Evolutionary conservation across 2,113 vertebrate species (phyloP).

Genomic region (Cynopterus brachyotis): DNA sequence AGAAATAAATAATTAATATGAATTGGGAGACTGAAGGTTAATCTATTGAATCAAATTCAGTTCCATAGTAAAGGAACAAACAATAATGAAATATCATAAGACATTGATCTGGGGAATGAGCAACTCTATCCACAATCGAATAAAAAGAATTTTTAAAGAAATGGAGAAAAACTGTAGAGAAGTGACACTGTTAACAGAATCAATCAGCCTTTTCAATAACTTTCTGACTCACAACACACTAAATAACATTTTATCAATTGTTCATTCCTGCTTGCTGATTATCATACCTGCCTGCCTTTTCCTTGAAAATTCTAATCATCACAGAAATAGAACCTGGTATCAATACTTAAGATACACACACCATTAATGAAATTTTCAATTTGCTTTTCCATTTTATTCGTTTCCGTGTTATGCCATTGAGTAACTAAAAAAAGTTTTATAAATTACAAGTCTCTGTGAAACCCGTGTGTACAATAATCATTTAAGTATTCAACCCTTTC

Average conservation of each 20-base stretch:
- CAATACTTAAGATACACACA: background rate
- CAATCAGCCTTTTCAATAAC: slow-evolving; percentile 56
- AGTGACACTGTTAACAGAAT: slow-evolving; percentile 27
- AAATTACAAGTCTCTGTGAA: slow-evolving; percentile 67
- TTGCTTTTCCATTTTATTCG: slow-evolving; percentile 67
- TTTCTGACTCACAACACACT: background rate
- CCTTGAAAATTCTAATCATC: slow-evolving; percentile 27
- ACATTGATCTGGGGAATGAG: background rate
- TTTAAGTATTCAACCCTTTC: slow-evolving; percentile 76
- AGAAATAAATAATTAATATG: background rate
- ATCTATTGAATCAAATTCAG: background rate
- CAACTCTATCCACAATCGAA: background rate
- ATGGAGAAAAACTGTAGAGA: background rate
- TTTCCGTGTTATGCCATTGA: slow-evolving; percentile 63
- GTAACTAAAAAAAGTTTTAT: slow-evolving; percentile 72
- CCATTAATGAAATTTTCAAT: slow-evolving; percentile 70
- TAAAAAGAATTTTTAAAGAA: background rate
- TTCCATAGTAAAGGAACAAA: background rate
- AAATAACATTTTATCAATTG: slow-evolving; percentile 8
- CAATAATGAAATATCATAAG: background rate
- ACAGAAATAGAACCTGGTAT: background rate
- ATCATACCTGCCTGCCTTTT: slow-evolving; percentile 29
- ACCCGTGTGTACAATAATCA: slow-evolving; percentile 37
- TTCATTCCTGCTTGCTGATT: background rate
- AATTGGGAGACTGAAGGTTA: background rate